These are phyloP conservation scores for Punctoribates punctum DNA, from an alignment of 2,888 invertebrate genomes.

Conservation along the genomic window DNA sequence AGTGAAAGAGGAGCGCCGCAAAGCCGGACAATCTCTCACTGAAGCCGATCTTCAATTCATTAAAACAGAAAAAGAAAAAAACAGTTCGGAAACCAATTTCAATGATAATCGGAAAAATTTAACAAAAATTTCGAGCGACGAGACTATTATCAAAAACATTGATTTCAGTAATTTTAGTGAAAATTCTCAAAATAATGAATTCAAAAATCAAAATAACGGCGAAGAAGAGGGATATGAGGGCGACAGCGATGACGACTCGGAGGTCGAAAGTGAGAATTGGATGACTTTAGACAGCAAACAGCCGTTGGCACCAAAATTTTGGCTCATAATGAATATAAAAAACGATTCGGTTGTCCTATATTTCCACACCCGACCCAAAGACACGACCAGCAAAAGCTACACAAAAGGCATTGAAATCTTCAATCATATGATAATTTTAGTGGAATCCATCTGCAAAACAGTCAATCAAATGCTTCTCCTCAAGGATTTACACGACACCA, in stretches of 20 bases:
- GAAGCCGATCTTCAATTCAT: background rate
- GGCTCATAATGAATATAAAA: constrained; percentile 65
- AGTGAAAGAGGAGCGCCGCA: background rate
- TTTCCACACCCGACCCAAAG: constrained; percentile 60
- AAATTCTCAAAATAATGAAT: background rate
- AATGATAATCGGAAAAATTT: background rate
- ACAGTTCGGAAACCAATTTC: too few species aligned
- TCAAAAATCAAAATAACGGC: background rate
- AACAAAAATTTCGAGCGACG: background rate
- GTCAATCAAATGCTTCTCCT: constrained; percentile 62
- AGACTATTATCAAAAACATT: background rate
- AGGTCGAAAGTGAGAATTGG: constrained; percentile 61
- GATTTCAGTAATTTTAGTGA: background rate
- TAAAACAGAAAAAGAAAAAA: background rate
- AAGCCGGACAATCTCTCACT: background rate
- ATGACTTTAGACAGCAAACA: constrained; percentile 58
- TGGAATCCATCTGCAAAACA: constrained; percentile 35
- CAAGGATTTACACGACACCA: constrained; percentile 65
- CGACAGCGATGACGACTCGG: constrained; percentile 61
- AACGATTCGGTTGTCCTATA: constrained; percentile 62
- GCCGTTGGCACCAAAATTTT: constrained; percentile 64
- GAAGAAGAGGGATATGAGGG: constrained; percentile 60
- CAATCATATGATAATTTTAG: constrained; percentile 27
- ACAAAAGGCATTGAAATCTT: constrained; percentile 37
- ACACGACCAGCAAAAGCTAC: constrained; percentile 7